These are phyloP conservation scores for Nothobranchius furzeri DNA, from an alignment of 2,113 vertebrate genomes.

Conservation along the genomic window DNA sequence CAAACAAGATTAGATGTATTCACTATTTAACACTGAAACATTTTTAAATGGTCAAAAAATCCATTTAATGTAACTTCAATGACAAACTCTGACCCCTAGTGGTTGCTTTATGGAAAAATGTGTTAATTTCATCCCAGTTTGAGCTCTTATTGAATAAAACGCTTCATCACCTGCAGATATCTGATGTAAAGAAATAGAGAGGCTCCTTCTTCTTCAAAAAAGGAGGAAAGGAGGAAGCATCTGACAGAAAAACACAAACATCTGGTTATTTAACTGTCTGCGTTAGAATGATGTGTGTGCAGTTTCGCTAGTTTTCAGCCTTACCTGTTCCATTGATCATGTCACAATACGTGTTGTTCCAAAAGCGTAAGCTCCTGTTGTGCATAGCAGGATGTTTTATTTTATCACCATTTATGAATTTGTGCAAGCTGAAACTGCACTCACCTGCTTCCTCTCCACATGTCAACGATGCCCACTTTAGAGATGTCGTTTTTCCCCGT, in stretches of 20 bases:
- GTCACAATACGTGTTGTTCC: slow-evolving; percentile 84
- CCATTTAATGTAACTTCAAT: too few relatives aligned
- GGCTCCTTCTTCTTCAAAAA: slow-evolving; percentile 80
- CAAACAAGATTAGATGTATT: too few relatives aligned
- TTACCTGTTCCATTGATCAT: slow-evolving; percentile 93
- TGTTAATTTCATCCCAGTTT: too few relatives aligned
- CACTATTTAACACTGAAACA: too few relatives aligned
- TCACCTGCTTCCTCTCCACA: slow-evolving; percentile 83
- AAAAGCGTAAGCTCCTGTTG: slow-evolving; percentile 83
- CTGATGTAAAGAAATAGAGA: slow-evolving; percentile 89
- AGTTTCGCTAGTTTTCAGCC: not conserved
- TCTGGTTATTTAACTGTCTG: not conserved
- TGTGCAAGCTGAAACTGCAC: slow-evolving; percentile 3
- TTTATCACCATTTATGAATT: not conserved
- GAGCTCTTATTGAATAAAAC: not conserved
- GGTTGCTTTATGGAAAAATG: too few relatives aligned
- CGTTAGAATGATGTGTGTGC: too few relatives aligned
- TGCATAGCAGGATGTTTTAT: slow-evolving; percentile 15
- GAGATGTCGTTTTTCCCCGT: slow-evolving; percentile 84
- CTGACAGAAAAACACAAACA: slow-evolving; percentile 68
- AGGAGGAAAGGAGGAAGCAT: slow-evolving; percentile 90
- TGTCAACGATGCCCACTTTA: slow-evolving; percentile 85
- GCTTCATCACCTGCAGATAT: slow-evolving; percentile 91
- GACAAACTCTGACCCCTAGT: too few relatives aligned
- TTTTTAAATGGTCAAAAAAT: too few relatives aligned